These are phyloP conservation scores for Elephantulus edwardii DNA, from an alignment of 2,113 vertebrate species.

Conservation along the genomic window DNA sequence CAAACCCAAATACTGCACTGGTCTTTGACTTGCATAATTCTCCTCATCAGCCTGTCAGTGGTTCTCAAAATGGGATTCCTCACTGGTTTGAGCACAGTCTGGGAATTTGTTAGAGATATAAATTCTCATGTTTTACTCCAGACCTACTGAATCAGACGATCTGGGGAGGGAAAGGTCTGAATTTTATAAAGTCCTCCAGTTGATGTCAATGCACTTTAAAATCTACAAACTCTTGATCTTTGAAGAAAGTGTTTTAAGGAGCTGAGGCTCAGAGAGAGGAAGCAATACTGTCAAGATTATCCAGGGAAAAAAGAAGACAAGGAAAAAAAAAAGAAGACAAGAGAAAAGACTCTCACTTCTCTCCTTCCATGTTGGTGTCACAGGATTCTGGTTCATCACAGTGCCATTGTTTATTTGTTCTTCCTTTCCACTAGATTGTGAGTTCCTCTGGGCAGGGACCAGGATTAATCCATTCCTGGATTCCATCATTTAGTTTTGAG, in stretches of 20 bases:
- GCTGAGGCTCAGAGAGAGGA: not conserved
- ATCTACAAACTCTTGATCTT: not conserved
- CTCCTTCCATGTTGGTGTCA: not conserved
- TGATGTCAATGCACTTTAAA: not conserved
- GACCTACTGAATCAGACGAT: not conserved
- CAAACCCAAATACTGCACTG: not conserved
- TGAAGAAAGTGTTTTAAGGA: not conserved
- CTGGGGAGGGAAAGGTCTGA: not conserved
- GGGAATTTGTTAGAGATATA: not conserved
- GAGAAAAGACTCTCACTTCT: not conserved
- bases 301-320: not conserved
- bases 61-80: not conserved
- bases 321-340: not conserved
- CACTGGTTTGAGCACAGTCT: not conserved
- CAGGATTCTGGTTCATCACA: not conserved
- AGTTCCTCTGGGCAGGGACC: not conserved
- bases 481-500: not conserved
- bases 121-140: not conserved
- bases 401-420: not conserved
- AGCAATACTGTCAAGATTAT: not conserved
- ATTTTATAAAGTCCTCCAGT: not conserved
- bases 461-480: not conserved
- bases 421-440: not conserved
- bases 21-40: not conserved
- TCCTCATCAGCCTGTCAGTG: too few relatives aligned